These are phyloP conservation scores for Fistularia tabacaria DNA, from an alignment of 2,797 vertebrate genomes.

Conservation along the genomic window DNA sequence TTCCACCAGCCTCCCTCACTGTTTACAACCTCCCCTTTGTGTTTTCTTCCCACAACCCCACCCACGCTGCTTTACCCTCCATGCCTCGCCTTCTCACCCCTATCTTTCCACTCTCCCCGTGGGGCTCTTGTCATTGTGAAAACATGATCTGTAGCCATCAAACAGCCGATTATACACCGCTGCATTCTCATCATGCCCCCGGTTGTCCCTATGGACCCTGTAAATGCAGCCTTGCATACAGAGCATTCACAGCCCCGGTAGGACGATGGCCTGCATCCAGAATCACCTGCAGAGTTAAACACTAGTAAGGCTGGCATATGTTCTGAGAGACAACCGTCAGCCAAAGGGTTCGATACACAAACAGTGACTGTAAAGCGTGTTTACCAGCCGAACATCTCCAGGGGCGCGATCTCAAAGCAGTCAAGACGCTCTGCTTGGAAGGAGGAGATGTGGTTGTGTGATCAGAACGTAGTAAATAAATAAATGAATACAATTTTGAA, in stretches of 20 bases:
- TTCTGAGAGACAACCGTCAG: conserved; percentile 4
- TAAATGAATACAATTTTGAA: no score
- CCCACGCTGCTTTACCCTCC: neutral
- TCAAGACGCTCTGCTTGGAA: no score
- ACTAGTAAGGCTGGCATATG: conserved; percentile 1
- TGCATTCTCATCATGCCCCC: conserved; percentile 69
- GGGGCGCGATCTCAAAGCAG: conserved; percentile 4
- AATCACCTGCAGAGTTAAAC: conserved; percentile 34
- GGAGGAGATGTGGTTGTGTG: conserved; percentile 13
- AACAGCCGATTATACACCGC: conserved; percentile 68
- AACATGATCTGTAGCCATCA: conserved; percentile 75
- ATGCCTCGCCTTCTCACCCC: conserved; percentile 18
- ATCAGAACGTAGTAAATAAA: conserved; percentile 16
- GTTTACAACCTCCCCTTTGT: conserved; percentile 42
- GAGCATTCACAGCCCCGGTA: conserved; percentile 41
- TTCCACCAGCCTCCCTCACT: neutral
- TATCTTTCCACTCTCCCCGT: conserved; percentile 45
- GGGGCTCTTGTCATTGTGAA: conserved; percentile 69
- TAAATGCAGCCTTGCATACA: conserved; percentile 45
- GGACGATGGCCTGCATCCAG: conserved; percentile 44
- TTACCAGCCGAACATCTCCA: neutral
- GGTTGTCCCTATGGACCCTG: conserved; percentile 47
- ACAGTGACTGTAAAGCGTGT: conserved; percentile 2
- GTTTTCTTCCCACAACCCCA: conserved; percentile 18
- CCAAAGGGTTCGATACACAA: neutral